Evolutionary conservation across 2,888 invertebrate genomes (phyloP).

Genomic region (Agriopis leucophaearia): DNA sequence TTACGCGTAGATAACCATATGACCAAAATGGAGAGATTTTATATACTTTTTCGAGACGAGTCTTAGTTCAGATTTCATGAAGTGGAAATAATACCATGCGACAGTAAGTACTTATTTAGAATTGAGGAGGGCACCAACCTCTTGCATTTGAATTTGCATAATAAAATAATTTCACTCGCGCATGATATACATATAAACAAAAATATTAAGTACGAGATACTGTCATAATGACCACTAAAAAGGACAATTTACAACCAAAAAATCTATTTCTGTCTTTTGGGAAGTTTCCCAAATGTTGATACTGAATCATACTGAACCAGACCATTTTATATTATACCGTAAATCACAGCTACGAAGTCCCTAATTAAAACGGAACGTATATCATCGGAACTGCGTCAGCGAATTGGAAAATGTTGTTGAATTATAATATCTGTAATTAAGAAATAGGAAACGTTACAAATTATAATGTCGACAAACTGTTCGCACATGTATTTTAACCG

Average conservation of each 20-base stretch:
- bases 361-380: constrained; percentile 40
- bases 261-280: constrained; percentile 35
- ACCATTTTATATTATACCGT: constrained; percentile 44
- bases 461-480: constrained; percentile 16
- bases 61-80: background rate
- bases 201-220: constrained; percentile 23
- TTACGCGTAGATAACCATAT: constrained; percentile 34
- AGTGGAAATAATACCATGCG: background rate
- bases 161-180: constrained; percentile 19
- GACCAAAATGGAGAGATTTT: background rate
- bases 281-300: constrained; percentile 37
- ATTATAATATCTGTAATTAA: constrained; percentile 22
- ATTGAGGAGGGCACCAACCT: background rate
- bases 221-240: constrained; percentile 35
- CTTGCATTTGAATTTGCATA: background rate
- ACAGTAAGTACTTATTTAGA: background rate
- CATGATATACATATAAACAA: constrained; percentile 32
- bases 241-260: constrained; percentile 34
- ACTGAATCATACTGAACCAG: constrained; percentile 34
- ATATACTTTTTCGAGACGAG: background rate
- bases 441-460: constrained; percentile 11
- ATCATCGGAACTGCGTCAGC: constrained; percentile 16
- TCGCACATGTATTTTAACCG: constrained; percentile 16
- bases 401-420: constrained; percentile 8
- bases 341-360: constrained; percentile 37